Evolutionary conservation across 2,113 vertebrate genomes (phyloP).

Genomic region (Ameiurus melas): DNA sequence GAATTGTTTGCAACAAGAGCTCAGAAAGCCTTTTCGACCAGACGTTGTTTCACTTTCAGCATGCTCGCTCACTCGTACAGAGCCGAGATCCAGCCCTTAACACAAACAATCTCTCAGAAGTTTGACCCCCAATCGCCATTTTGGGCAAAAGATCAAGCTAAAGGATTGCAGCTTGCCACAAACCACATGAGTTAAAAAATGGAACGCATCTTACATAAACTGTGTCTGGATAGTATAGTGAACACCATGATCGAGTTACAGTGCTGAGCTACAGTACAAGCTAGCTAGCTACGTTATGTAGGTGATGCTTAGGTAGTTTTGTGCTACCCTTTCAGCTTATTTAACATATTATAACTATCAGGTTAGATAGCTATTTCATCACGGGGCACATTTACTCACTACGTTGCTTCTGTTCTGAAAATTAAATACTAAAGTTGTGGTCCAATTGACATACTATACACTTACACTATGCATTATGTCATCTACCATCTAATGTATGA

Average conservation of each 20-base stretch:
- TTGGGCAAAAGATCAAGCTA: not conserved
- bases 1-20: slow-evolving; percentile 22
- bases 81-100: slow-evolving; percentile 14
- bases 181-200: not conserved
- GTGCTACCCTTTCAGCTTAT: not conserved
- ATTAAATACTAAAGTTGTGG: too few species aligned
- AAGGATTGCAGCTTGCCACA: not conserved
- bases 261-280: not conserved
- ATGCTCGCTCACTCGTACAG: slow-evolving; percentile 31
- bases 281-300: not conserved
- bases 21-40: not conserved
- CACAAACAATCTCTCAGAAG: slow-evolving; percentile 1
- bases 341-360: not conserved
- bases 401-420: too few species aligned
- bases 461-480: too few species aligned
- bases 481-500: too few species aligned
- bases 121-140: not conserved
- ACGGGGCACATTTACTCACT: too few species aligned
- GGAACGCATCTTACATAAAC: not conserved
- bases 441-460: too few species aligned
- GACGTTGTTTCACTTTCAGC: slow-evolving; percentile 13
- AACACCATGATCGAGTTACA: not conserved
- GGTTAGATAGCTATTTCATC: not conserved
- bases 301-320: not conserved
- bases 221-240: not conserved